These are phyloP conservation scores for Apistogramma diplotaenia DNA, from an alignment of 2,113 vertebrate species.

Conservation along the genomic window DNA sequence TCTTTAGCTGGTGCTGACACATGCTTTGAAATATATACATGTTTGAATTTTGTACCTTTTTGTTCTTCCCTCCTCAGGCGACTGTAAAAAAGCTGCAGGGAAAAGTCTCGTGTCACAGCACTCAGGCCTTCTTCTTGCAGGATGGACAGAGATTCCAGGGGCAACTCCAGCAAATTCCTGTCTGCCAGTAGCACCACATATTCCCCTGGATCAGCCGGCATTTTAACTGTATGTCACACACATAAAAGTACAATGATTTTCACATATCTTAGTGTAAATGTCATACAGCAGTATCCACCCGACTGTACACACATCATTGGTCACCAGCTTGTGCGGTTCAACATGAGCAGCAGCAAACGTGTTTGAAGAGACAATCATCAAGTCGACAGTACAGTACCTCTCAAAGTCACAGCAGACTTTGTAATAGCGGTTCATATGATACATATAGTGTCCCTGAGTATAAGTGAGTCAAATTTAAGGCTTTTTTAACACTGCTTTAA, in stretches of 20 bases:
- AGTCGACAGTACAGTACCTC: too few relatives aligned
- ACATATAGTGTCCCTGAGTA: background rate
- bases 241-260: background rate
- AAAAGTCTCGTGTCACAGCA: constrained; percentile 86
- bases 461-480: too few relatives aligned
- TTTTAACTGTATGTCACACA: constrained; percentile 12
- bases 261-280: background rate
- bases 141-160: constrained; percentile 80
- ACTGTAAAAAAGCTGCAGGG: constrained; percentile 82
- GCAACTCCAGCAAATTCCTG: constrained; percentile 78
- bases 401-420: background rate
- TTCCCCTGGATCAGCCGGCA: constrained; percentile 56
- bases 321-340: background rate
- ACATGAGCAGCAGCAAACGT: background rate
- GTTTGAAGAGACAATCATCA: background rate
- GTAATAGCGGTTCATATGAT: background rate
- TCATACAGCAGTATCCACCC: background rate
- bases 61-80: constrained; percentile 69
- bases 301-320: background rate
- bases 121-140: constrained; percentile 70
- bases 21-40: background rate
- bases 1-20: background rate
- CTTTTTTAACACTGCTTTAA: too few relatives aligned
- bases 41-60: constrained; percentile 64
- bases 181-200: constrained; percentile 81